phyloP scores from a whole-genome alignment of 2,888 invertebrate species.

The Anticlea derivata region DNA sequence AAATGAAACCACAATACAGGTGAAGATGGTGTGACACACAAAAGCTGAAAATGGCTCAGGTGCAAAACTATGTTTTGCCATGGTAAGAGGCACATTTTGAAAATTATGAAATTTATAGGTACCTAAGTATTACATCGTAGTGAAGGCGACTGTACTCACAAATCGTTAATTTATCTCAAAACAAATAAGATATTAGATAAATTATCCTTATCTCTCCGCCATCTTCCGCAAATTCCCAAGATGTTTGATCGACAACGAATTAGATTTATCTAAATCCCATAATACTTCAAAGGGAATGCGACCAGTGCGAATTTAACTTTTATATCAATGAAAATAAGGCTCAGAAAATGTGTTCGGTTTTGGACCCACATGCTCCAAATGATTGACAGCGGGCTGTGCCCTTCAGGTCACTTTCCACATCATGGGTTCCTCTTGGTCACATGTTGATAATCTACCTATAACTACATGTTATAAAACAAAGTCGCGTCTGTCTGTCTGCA shows the following conservation, averaged over 20 bases:
- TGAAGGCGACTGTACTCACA: no score
- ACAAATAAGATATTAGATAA: constrained; percentile 1
- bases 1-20: no score
- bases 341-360: not conserved
- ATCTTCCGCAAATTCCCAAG: constrained; percentile 17
- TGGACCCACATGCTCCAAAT: not conserved
- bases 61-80: no score
- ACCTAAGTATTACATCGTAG: no score
- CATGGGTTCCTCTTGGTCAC: not conserved
- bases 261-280: constrained; percentile 28
- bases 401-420: not conserved
- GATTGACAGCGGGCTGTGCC: constrained; percentile 12
- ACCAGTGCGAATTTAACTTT: constrained; percentile 4
- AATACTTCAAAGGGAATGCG: constrained; percentile 18
- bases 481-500: no score
- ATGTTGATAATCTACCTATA: no score
- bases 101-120: no score
- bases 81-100: no score
- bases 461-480: no score
- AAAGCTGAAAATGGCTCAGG: no score
- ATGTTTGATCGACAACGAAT: constrained; percentile 24
- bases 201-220: constrained; percentile 1
- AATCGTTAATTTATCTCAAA: constrained; percentile 11
- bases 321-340: constrained; percentile 6
- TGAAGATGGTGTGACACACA: no score